Evolutionary conservation across 2,888 invertebrate species (phyloP).

Genomic region (Cantharis nigra): DNA sequence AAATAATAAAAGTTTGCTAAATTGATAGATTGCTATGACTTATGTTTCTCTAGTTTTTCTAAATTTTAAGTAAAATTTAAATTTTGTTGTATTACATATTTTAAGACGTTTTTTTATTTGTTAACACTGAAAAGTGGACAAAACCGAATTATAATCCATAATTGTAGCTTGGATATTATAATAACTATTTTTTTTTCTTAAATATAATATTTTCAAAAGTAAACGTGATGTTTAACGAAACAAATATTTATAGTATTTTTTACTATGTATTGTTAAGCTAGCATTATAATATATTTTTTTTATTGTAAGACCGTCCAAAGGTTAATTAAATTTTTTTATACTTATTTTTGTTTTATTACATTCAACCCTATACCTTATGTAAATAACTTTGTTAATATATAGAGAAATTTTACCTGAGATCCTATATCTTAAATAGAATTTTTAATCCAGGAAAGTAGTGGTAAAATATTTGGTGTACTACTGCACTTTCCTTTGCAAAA

Average conservation of each 20-base stretch:
- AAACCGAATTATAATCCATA: not conserved
- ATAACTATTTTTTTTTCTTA: not conserved
- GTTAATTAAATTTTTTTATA: not conserved
- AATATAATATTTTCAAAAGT: not conserved
- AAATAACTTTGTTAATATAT: too few relatives aligned
- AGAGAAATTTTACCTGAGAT: too few relatives aligned
- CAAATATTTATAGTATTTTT: not conserved
- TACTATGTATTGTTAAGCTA: not conserved
- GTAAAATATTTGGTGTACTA: too few relatives aligned
- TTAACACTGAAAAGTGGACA: not conserved
- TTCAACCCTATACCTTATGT: not conserved
- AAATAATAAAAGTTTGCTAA: not conserved
- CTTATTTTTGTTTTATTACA: not conserved
- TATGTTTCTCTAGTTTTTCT: not conserved
- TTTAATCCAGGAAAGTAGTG: too few relatives aligned
- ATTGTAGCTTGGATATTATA: not conserved
- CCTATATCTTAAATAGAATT: too few relatives aligned
- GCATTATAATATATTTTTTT: not conserved
- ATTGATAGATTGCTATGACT: not conserved
- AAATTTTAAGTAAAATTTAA: not conserved
- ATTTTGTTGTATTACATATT: not conserved
- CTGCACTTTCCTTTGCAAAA: too few relatives aligned
- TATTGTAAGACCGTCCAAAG: not conserved
- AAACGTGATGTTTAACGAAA: not conserved
- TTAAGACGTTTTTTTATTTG: too few relatives aligned